Evolutionary conservation across 2,888 invertebrate species (phyloP), one percentile per base, ranked within the genome.

Genomic region (Phyllotreta striolata): DNA sequence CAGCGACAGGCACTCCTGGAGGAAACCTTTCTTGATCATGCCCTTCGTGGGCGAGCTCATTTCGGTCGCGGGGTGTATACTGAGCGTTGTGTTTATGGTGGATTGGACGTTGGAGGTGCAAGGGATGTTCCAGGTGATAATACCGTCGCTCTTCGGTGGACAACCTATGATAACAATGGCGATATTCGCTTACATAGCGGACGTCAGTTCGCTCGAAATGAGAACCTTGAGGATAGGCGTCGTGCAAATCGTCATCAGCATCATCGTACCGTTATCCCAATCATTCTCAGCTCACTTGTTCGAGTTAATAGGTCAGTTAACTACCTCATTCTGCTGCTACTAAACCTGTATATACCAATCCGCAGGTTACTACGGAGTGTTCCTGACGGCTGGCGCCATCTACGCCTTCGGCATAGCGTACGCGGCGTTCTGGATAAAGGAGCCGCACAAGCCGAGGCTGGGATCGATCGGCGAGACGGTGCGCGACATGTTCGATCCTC

Each of bases 141-240:
- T 87, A 0, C 83, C 85, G 1, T 85, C 87, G 0, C 78, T 88
- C 37, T 84, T 85, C 24, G 88, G 89, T 35, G 87, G 88, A 14
- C 80, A 83, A 64, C 83, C 87, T 0, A 78, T 81, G 75, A 64
- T 82, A 12, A 74, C 79, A 3, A 80, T 81, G 80, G 81, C 81
- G 8, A 71, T 76, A 9, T 82, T 78, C 63, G 75, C 81, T 1
- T 82, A 82, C 63, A 77, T 82, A 14, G 81, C 81, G 3, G 81
- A 82, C 69, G 77, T 81, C 1, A 81, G 88, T 43, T 82, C 85
- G 0, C 62, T 85, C 14, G 86, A 87, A 70, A 83, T 85, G 68
- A 82, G 88, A 34, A 89, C 88, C 1, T 83, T 88, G 52, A 81
- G 88, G 72, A 83, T 88, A 49, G 89, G 88, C 9, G 74, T 87